Percentiles rank a stretch among this genome's conserved stretches.
Conservation (phyloP, 2,113 vertebrate genomes). For the Pollimyrus isidori region DNA sequence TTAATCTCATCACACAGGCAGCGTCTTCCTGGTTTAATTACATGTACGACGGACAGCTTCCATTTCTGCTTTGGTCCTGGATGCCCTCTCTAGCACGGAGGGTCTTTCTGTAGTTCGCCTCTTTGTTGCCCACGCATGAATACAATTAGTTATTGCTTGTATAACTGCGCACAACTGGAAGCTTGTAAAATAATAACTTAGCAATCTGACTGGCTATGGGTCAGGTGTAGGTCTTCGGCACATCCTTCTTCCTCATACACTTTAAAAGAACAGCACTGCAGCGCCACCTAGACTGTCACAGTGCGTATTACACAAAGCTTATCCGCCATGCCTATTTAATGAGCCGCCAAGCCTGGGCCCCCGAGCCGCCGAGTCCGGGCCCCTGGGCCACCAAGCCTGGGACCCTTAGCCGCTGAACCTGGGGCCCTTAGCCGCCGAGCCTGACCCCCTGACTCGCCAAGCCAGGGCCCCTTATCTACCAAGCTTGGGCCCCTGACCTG, state of each 20-base stretch:
- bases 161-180: not conserved
- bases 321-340: not conserved
- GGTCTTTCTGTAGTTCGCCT: not conserved
- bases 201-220: not conserved
- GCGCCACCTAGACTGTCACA: not conserved
- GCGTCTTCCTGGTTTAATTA: not conserved
- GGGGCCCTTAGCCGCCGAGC: too few species aligned
- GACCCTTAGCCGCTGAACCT: too few species aligned
- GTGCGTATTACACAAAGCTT: not conserved
- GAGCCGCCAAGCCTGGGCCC: too few species aligned
- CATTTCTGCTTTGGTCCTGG: not conserved
- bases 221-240: not conserved
- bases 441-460: too few species aligned
- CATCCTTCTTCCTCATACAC: not conserved
- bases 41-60: not conserved
- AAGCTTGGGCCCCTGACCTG: too few species aligned
- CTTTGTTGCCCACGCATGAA: not conserved
- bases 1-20: not conserved
- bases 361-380: too few species aligned
- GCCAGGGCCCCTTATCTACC: too few species aligned
- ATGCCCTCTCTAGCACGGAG: not conserved
- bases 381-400: rapidly evolving
- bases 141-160: not conserved
- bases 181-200: not conserved
- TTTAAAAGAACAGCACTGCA: not conserved